Conservation (phyloP, 2,888 invertebrate genomes). For the Eueremaeus valkanovi region DNA sequence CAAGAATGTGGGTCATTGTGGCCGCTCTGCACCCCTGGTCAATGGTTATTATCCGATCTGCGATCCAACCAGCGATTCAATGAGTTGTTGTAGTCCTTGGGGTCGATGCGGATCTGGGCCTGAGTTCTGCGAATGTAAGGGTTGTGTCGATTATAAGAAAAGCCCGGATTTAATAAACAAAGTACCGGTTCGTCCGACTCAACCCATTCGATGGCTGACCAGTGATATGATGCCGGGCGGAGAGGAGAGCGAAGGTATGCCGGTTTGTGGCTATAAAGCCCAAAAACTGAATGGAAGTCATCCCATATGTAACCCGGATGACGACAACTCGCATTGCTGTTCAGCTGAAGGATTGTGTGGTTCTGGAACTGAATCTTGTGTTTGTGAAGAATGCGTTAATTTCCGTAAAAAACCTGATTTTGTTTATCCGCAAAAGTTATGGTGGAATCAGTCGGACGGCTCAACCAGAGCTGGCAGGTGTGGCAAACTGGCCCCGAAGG, state of each 20-base stretch:
- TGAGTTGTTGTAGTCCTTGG: constrained; percentile 50
- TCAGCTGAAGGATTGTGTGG: constrained; percentile 33
- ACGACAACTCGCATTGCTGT: constrained; percentile 34
- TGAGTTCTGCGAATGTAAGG: constrained; percentile 50
- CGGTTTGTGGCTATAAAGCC: constrained; percentile 31
- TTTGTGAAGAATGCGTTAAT: constrained; percentile 30
- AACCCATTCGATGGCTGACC: constrained; percentile 27
- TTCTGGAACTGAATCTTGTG: constrained; percentile 28
- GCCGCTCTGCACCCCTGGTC: constrained; percentile 50
- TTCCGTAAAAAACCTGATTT: constrained; percentile 15
- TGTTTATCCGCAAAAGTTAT: neutral
- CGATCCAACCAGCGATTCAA: constrained; percentile 51
- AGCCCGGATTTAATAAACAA: constrained; percentile 28
- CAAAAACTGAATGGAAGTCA: constrained; percentile 23
- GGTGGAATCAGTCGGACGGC: constrained; percentile 28
- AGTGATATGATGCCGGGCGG: constrained; percentile 1
- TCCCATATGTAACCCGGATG: constrained; percentile 40
- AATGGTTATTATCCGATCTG: constrained; percentile 51
- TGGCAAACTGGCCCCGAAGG: constrained; percentile 16
- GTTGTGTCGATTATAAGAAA: constrained; percentile 45
- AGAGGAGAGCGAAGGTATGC: neutral
- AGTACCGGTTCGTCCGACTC: constrained; percentile 5
- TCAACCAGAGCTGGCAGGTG: constrained; percentile 20
- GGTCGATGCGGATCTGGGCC: constrained; percentile 51
- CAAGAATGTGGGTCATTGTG: constrained; percentile 48